A percentile compares a stretch with the other conserved stretches of the same genome.
Evolutionary conservation across 2,797 vertebrate genomes (phyloP).

Genomic region (Enteromius afrohamiltoni): DNA sequence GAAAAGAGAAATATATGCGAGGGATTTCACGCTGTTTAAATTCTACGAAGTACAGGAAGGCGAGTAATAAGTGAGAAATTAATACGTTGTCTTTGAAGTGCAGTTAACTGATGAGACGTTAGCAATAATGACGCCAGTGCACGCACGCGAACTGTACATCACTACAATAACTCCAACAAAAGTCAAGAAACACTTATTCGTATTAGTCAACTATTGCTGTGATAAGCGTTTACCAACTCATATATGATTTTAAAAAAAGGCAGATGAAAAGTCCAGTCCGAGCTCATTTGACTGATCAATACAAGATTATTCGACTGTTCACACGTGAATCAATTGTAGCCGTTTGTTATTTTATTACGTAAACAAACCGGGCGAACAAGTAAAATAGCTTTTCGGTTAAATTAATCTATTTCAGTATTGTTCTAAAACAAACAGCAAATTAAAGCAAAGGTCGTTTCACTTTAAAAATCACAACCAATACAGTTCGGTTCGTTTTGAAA

Average conservation of each 20-base stretch:
- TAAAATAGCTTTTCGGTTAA: background rate
- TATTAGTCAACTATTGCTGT: background rate
- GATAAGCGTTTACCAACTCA: background rate
- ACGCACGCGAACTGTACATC: constrained; percentile 14
- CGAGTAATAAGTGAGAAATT: constrained; percentile 11
- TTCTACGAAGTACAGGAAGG: background rate
- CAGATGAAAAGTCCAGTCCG: constrained; percentile 13
- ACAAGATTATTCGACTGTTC: constrained; percentile 3
- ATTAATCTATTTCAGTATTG: background rate
- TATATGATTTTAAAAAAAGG: background rate
- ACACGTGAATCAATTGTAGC: constrained; percentile 33
- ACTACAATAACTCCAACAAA: constrained; percentile 6
- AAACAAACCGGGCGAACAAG: background rate
- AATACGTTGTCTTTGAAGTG: background rate
- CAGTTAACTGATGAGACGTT: constrained; percentile 3
- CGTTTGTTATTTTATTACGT: background rate
- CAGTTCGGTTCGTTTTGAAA: constrained; percentile 1
- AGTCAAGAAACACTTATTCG: constrained; percentile 12
- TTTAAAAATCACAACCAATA: background rate
- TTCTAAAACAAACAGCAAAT: background rate
- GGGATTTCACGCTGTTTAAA: background rate
- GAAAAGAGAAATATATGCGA: background rate
- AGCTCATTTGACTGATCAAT: constrained; percentile 37
- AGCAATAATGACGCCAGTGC: background rate
- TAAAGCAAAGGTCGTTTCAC: background rate